Conservation (phyloP, 1,140 invertebrate species). For the Rhopalosiphum padi region DNA sequence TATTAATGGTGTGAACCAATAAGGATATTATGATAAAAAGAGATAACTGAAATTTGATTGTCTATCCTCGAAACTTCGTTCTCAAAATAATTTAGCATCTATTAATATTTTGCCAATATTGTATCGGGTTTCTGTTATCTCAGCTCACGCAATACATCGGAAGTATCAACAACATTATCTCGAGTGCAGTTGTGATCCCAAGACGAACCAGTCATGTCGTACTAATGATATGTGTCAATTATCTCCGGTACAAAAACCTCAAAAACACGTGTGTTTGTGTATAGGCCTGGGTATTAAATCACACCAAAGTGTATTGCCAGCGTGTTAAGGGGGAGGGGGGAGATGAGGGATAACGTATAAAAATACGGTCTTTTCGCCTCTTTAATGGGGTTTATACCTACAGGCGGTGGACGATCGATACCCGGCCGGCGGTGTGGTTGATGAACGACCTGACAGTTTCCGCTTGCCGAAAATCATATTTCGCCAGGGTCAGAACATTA, state of each 20-base stretch:
- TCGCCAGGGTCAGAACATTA: constrained; percentile 54
- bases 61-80: not conserved
- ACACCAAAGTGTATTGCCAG: not conserved
- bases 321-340: not conserved
- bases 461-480: constrained; percentile 55
- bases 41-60: not conserved
- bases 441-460: constrained; percentile 56
- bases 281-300: not conserved
- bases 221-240: not conserved
- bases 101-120: too few species aligned
- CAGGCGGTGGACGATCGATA: constrained; percentile 30
- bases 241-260: not conserved
- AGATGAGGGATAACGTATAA: not conserved
- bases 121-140: not conserved
- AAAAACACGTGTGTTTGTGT: constrained; percentile 12
- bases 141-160: not conserved
- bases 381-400: constrained; percentile 33
- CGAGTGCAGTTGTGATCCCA: not conserved
- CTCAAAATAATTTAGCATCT: not conserved
- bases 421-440: constrained; percentile 25
- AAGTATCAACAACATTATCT: not conserved
- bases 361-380: constrained; percentile 24
- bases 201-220: not conserved
- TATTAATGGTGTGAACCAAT: not conserved
- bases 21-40: not conserved